Evolutionary conservation across 2,888 invertebrate species (phyloP), one percentile per base, ranked within the genome.

Genomic region (Eristalinus sepulchralis): DNA sequence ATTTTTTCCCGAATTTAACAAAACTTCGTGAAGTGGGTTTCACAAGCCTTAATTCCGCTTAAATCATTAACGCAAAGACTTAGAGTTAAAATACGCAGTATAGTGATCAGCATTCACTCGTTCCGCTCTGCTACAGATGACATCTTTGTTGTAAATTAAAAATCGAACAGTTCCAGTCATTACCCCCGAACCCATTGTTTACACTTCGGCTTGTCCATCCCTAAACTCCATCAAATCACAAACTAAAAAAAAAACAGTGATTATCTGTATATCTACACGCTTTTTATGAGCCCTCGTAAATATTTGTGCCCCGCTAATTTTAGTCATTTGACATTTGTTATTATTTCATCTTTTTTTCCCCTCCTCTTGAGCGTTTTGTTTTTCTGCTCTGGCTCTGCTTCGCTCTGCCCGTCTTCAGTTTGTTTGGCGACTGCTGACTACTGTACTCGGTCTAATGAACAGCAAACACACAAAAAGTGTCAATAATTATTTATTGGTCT

Each of bases 401-500:
- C 17, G 17, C 47, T n/a, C 17, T 17, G n/a, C 8, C 47, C 17
- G 17, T 17, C 47, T 6, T 8, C 47, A 17, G 17, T 47, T 47
- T 36, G 66, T 62, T 76, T 34, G 36, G 57, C 66, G 62, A n/a
- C 70, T 72, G 64, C 33, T 77, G 47, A 47, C 47, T 47, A 17
- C 47, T 47, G 47, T 47, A 67, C 57, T 72, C 34, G 72, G 79
- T 79, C 79, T 83, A 79, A 83, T 79, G 79, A 83, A 70, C 73
- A 47, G 47, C 70, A 68, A 73, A 57, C 83, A 79, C 64, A 75
- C 68, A 73, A 20, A 75, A 68, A 79, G 79, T 83, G 83, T 83
- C 83, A 83, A 83, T 83, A 83, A 80, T 79, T 83, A 80, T 83
- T 83, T 70, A 83, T 83, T 83, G 60, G 60, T 75, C 53, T 67